phyloP scores from a whole-genome alignment of 2,888 invertebrate genomes.

The Rhagium mordax region DNA sequence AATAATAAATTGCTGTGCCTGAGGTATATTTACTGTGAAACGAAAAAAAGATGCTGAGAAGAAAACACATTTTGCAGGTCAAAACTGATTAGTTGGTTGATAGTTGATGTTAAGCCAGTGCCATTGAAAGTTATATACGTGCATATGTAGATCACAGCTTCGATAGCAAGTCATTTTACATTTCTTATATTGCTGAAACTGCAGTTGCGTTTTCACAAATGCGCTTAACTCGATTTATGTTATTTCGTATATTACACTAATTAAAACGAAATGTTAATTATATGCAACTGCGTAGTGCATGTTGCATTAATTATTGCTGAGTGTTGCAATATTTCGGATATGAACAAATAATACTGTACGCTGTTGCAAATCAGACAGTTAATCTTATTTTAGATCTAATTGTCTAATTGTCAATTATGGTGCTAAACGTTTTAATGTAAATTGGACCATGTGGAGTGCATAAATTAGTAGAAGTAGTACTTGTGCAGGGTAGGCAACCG shows the following conservation, averaged over 20 bases:
- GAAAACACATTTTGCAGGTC: background rate
- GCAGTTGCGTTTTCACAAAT: background rate
- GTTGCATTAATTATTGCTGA: background rate
- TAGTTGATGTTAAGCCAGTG: too few species aligned
- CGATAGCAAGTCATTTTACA: too few species aligned
- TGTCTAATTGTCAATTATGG: background rate
- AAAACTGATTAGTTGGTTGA: too few species aligned
- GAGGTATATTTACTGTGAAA: background rate
- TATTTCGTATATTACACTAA: constrained; percentile 4
- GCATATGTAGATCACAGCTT: too few species aligned
- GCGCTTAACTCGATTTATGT: background rate
- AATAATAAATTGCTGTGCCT: background rate
- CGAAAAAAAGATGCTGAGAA: background rate
- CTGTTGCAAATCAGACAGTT: background rate
- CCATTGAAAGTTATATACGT: too few species aligned
- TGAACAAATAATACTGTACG: constrained; percentile 1
- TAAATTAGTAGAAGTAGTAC: too few species aligned
- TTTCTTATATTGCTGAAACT: background rate
- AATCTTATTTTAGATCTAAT: background rate
- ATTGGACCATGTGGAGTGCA: too few species aligned
- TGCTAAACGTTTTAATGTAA: too few species aligned
- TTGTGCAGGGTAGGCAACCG: too few species aligned
- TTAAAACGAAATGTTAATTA: constrained; percentile 14
- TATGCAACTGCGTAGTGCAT: constrained; percentile 4
- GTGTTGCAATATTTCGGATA: constrained; percentile 9